Percentiles rank a stretch among this genome's conserved stretches.
These are phyloP conservation scores for Arctia plantaginis DNA, from an alignment of 2,888 invertebrate species.

Conservation along the genomic window DNA sequence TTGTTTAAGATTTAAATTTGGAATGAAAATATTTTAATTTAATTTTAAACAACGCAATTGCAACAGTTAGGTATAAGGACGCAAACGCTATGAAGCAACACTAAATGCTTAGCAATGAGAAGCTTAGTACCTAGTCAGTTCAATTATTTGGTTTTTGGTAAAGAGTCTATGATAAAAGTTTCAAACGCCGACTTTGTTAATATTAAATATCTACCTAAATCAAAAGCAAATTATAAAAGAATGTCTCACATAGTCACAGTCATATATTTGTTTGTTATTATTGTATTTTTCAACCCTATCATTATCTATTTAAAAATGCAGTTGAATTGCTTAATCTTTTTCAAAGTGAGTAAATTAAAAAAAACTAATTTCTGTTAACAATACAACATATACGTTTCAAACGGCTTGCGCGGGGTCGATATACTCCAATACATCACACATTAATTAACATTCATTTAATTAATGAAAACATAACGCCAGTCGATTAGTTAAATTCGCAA, in stretches of 20 bases:
- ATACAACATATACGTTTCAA: background rate
- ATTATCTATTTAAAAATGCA: background rate
- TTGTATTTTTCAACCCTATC: background rate
- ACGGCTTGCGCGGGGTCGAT: background rate
- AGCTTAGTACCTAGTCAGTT: too few relatives aligned
- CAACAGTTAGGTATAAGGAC: background rate
- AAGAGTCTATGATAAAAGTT: background rate
- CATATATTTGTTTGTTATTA: background rate
- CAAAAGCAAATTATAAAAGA: too few relatives aligned
- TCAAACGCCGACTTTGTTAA: background rate
- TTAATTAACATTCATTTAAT: constrained; percentile 29
- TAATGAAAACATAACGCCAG: constrained; percentile 36
- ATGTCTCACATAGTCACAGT: background rate
- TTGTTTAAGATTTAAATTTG: background rate
- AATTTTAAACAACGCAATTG: background rate
- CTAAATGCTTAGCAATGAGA: background rate
- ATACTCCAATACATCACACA: background rate
- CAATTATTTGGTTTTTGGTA: too few relatives aligned
- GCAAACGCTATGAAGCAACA: background rate
- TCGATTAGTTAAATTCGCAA: constrained; percentile 52
- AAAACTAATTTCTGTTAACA: too few relatives aligned
- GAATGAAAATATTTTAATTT: background rate
- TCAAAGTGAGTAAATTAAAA: too few relatives aligned
- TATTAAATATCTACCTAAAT: background rate
- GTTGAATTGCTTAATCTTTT: background rate